Evolutionary conservation across 2,113 vertebrate species (phyloP).

Genomic region (Numida meleagris): DNA sequence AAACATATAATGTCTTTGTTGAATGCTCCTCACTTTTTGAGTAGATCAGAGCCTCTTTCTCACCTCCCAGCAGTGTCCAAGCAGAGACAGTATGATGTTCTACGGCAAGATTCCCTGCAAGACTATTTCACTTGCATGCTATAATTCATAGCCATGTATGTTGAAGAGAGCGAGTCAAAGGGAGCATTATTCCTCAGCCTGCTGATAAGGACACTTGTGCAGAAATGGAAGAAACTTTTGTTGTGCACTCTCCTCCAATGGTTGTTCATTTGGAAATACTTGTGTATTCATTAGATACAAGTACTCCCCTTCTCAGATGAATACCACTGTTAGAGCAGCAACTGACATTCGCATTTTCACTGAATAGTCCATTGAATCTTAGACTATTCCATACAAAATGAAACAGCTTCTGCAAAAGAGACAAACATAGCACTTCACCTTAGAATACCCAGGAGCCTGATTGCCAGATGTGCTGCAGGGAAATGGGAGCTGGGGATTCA

Average conservation of each 20-base stretch:
- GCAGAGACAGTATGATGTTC: neutral
- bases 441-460: neutral
- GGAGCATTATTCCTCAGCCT: neutral
- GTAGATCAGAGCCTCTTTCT: neutral
- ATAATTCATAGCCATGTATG: neutral
- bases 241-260: neutral
- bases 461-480: neutral
- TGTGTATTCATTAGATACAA: neutral
- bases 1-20: neutral
- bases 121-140: neutral
- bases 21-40: neutral
- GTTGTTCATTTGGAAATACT: neutral
- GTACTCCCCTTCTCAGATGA: neutral
- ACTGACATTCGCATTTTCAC: neutral
- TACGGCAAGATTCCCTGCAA: neutral
- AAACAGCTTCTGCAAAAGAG: neutral
- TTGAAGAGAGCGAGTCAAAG: neutral
- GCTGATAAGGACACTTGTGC: neutral
- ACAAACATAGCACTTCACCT: neutral
- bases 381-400: neutral
- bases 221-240: neutral
- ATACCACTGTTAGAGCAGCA: neutral
- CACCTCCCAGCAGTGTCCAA: neutral
- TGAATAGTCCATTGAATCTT: neutral
- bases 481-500: neutral